phyloP scores from a whole-genome alignment of 2,113 vertebrate species.

The Percopsis transmontana region DNA sequence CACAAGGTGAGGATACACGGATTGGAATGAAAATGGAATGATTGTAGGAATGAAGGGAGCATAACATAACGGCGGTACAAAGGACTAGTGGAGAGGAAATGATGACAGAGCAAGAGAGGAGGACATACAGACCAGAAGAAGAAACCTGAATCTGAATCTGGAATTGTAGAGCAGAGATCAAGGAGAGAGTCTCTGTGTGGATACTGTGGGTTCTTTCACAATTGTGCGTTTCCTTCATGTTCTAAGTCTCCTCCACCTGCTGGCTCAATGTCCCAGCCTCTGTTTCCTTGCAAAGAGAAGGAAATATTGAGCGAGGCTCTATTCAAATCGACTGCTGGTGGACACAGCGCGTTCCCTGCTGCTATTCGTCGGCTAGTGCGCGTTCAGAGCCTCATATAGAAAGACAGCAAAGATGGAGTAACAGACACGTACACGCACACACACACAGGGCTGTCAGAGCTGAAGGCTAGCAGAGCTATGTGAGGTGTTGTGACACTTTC shows the following conservation, averaged over 20 bases:
- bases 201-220: conserved; percentile 11
- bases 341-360: conserved; percentile 21
- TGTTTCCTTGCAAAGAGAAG: conserved; percentile 7
- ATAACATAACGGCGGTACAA: not conserved
- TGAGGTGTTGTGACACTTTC: conserved; percentile 78
- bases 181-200: not conserved
- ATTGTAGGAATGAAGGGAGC: not conserved
- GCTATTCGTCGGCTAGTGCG: conserved; percentile 31
- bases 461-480: conserved; percentile 59
- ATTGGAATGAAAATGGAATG: conserved; percentile 28
- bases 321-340: conserved; percentile 37
- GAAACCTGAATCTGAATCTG: not conserved
- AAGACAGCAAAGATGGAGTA: conserved; percentile 43
- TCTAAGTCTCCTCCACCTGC: conserved; percentile 10
- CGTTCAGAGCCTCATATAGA: conserved; percentile 54
- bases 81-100: not conserved
- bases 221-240: conserved; percentile 31
- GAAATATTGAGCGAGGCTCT: conserved; percentile 34
- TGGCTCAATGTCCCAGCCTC: conserved; percentile 4
- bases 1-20: conserved; percentile 29
- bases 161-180: not conserved
- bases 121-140: not conserved
- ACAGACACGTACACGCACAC: conserved; percentile 20
- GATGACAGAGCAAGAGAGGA: not conserved
- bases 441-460: conserved; percentile 57